Conservation (phyloP, 2,113 vertebrate species). For the Motacilla tschutschensis region DNA sequence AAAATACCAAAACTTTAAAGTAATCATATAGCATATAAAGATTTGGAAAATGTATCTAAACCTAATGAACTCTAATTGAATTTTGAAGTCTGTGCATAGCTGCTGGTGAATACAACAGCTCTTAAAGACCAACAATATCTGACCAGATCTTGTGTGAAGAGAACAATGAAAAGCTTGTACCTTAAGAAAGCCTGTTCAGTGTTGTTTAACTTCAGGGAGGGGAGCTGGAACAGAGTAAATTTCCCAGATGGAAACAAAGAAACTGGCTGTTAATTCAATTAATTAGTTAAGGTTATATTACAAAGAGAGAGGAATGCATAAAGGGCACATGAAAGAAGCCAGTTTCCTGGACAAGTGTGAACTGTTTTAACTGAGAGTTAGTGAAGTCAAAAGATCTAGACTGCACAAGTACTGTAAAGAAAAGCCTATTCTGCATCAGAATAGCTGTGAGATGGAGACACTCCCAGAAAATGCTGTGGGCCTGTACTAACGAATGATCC, state of each 20-base stretch:
- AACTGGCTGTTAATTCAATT: neutral
- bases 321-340: neutral
- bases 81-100: neutral
- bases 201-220: constrained; percentile 15
- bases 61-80: neutral
- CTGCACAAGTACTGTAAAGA: neutral
- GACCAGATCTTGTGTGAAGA: neutral
- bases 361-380: neutral
- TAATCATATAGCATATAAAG: too few species aligned
- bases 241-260: neutral
- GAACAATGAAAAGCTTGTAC: neutral
- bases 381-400: neutral
- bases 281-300: neutral
- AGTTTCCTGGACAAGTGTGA: neutral
- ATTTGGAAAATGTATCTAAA: neutral
- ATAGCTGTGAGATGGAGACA: neutral
- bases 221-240: neutral
- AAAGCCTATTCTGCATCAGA: neutral
- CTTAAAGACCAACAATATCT: neutral
- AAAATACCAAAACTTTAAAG: neutral
- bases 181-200: neutral
- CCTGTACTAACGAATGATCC: neutral
- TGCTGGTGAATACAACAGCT: neutral
- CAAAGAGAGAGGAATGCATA: neutral
- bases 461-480: neutral